Evolutionary conservation across 2,113 vertebrate species (phyloP).

Genomic region (Apodemus sylvaticus): DNA sequence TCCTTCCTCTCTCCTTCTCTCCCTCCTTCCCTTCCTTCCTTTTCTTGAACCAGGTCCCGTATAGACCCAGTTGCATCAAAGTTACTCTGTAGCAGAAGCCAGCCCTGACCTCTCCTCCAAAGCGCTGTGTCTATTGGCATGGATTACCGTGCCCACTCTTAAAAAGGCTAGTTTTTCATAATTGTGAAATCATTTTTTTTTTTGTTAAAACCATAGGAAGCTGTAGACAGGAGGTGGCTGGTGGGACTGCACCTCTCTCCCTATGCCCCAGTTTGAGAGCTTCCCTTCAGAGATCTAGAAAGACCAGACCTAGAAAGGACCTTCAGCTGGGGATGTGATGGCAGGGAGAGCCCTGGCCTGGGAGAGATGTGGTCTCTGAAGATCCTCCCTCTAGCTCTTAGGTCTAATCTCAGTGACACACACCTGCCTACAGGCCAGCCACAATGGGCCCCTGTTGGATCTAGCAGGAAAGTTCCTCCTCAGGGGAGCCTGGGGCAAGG

Average conservation of each 20-base stretch:
- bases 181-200: not conserved
- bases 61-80: not conserved
- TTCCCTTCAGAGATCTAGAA: not conserved
- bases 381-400: not conserved
- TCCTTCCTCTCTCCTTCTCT: not conserved
- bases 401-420: fast-evolving
- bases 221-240: not conserved
- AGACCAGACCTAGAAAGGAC: no score
- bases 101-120: not conserved
- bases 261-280: not conserved
- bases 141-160: not conserved
- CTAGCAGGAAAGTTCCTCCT: not conserved
- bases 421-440: fast-evolving
- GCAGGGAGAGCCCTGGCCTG: not conserved
- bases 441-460: not conserved
- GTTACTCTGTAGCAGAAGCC: not conserved
- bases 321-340: not conserved
- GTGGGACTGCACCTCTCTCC: no score
- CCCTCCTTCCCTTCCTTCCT: not conserved
- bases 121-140: not conserved
- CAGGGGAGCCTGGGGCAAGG: fast-evolving
- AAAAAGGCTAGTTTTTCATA: not conserved
- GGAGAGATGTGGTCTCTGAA: no score
- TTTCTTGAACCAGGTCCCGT: not conserved
- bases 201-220: not conserved